phyloP scores from a whole-genome alignment of 1,140 invertebrate species.

The Dendroctonus ponderosae region DNA sequence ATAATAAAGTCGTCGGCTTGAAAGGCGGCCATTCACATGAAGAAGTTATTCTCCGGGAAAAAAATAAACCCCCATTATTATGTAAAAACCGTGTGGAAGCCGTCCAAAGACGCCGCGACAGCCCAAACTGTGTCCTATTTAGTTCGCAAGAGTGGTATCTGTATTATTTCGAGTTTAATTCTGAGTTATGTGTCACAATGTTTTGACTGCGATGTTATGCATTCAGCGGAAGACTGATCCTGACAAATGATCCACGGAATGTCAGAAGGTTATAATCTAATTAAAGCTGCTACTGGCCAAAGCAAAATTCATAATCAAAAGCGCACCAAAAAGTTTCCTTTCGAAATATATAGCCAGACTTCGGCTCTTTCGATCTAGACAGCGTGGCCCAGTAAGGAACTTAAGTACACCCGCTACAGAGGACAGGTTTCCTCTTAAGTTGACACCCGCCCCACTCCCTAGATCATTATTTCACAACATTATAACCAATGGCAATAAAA shows the following conservation, averaged over 20 bases:
- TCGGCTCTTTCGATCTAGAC: too few relatives aligned
- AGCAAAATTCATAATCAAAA: too few relatives aligned
- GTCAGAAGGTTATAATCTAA: too few relatives aligned
- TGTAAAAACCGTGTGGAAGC: constrained; percentile 26
- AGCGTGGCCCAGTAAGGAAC: too few relatives aligned
- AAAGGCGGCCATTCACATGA: constrained; percentile 15
- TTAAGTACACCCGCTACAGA: too few relatives aligned
- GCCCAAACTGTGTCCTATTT: constrained; percentile 14
- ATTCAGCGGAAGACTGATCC: constrained; percentile 10
- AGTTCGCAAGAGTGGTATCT: constrained; percentile 15
- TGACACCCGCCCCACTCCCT: too few relatives aligned
- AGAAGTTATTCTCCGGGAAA: constrained; percentile 11
- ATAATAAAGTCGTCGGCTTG: constrained; percentile 31
- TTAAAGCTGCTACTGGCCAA: too few relatives aligned
- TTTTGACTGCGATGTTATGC: constrained; percentile 33
- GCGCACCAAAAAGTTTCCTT: too few relatives aligned
- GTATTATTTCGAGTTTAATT: constrained; percentile 30
- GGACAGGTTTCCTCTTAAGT: too few relatives aligned
- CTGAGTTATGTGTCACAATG: constrained; percentile 38
- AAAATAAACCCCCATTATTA: constrained; percentile 23
- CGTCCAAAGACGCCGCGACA: constrained; percentile 26
- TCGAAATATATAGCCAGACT: too few relatives aligned
- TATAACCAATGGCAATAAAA: too few relatives aligned
- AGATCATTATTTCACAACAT: too few relatives aligned
- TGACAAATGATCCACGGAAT: constrained; percentile 12